Percentiles rank a stretch among this genome's conserved stretches.
Evolutionary conservation across 2,888 invertebrate species (phyloP).

Genomic region (Pristionchus entomophagus): DNA sequence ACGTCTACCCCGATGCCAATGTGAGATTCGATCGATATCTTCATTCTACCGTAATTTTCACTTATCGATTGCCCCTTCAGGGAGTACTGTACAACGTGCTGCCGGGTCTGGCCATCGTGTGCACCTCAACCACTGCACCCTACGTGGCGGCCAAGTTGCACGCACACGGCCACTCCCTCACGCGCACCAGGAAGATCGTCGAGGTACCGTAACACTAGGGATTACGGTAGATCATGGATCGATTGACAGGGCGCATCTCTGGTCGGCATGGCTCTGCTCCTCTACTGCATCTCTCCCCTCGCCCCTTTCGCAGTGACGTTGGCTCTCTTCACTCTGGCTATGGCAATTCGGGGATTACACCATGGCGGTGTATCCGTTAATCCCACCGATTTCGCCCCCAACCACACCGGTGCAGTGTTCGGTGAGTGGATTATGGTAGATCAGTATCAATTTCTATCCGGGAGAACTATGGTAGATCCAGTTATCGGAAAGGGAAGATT

Average conservation of each 20-base stretch:
- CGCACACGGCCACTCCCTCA: slow-evolving; percentile 78
- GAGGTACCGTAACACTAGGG: too few species aligned
- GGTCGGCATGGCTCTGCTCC: slow-evolving; percentile 77
- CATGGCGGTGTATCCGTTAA: slow-evolving; percentile 84
- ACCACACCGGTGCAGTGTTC: slow-evolving; percentile 84
- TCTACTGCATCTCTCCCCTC: slow-evolving; percentile 78
- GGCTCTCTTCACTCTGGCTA: slow-evolving; percentile 80
- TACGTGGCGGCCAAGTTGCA: slow-evolving; percentile 81
- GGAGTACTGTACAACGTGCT: slow-evolving; percentile 85
- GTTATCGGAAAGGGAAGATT: too few species aligned
- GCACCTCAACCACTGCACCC: slow-evolving; percentile 82
- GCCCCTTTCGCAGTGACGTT: slow-evolving; percentile 77
- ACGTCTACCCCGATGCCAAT: slow-evolving; percentile 83
- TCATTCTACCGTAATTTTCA: too few species aligned
- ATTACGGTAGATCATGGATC: not conserved
- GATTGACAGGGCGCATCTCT: slow-evolving; percentile 76
- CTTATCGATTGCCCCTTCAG: slow-evolving; percentile 71
- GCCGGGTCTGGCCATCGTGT: slow-evolving; percentile 83
- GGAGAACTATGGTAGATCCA: not conserved
- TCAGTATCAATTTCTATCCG: too few species aligned
- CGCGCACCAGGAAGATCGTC: slow-evolving; percentile 78
- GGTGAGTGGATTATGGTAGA: slow-evolving; percentile 73
- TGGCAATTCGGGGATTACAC: slow-evolving; percentile 83
- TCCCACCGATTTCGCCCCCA: slow-evolving; percentile 84
- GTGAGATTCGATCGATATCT: too few species aligned